phyloP scores from a whole-genome alignment of 2,888 invertebrate species.

The Drosophila borborema region DNA sequence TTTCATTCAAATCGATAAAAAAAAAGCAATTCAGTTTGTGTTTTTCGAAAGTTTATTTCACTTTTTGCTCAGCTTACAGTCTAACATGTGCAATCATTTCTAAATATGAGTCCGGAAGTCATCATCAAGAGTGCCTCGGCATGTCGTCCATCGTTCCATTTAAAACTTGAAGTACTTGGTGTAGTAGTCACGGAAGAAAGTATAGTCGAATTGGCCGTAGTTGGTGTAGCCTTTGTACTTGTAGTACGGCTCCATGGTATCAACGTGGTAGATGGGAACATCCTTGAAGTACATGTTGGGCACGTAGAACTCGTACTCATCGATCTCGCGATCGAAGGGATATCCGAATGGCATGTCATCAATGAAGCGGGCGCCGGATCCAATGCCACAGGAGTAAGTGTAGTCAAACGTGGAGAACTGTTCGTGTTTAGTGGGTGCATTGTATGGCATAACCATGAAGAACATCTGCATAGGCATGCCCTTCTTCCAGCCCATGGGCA shows the following conservation, averaged over 20 bases:
- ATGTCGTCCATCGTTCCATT: background rate
- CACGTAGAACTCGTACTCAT: slow-evolving; percentile 87
- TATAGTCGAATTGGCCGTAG: slow-evolving; percentile 78
- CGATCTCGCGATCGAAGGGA: slow-evolving; percentile 90
- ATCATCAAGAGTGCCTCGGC: slow-evolving; percentile 7
- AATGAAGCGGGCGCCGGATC: slow-evolving; percentile 86
- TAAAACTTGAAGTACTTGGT: slow-evolving; percentile 68
- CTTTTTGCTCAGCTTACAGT: slow-evolving; percentile 55
- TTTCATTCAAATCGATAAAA: background rate
- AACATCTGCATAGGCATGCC: slow-evolving; percentile 88
- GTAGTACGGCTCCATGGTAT: slow-evolving; percentile 83
- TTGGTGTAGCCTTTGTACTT: slow-evolving; percentile 67
- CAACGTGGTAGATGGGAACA: slow-evolving; percentile 88
- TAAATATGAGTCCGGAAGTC: slow-evolving; percentile 23
- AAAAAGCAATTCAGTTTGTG: background rate
- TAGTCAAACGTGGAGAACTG: slow-evolving; percentile 85
- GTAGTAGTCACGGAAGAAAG: slow-evolving; percentile 71
- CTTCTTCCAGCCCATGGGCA: slow-evolving; percentile 88
- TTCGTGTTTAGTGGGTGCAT: slow-evolving; percentile 65
- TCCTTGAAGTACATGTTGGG: slow-evolving; percentile 90
- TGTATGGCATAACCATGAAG: slow-evolving; percentile 87
- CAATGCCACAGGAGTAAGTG: slow-evolving; percentile 86
- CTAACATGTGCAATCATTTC: slow-evolving; percentile 33
- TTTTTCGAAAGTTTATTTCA: slow-evolving; percentile 67
- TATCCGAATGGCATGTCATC: slow-evolving; percentile 89